A percentile compares a stretch with the other conserved stretches of the same genome.
These are phyloP conservation scores for Oegoconia quadripuncta DNA, from an alignment of 2,888 invertebrate species.

Conservation along the genomic window DNA sequence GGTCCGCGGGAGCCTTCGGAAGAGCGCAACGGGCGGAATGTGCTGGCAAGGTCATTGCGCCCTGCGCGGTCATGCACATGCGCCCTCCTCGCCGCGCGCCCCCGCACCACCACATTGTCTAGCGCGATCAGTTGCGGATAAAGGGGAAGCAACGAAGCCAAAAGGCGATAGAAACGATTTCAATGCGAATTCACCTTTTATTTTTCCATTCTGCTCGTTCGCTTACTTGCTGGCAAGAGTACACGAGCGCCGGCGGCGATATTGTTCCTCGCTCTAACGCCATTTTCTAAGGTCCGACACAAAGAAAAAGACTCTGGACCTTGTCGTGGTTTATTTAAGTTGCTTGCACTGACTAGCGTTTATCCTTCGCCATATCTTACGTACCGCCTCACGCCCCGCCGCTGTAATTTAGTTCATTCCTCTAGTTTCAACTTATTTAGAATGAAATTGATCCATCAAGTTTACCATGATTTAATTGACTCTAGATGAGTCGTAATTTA, in stretches of 20 bases:
- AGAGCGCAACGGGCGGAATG: slow-evolving; percentile 64
- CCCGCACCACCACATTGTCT: slow-evolving; percentile 65
- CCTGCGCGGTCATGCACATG: slow-evolving; percentile 77
- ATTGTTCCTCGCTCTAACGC: slow-evolving; percentile 60
- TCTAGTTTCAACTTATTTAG: slow-evolving; percentile 24
- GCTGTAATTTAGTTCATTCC: slow-evolving; percentile 15
- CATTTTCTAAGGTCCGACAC: slow-evolving; percentile 53
- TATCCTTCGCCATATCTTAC: slow-evolving; percentile 45
- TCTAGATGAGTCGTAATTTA: slow-evolving; percentile 7
- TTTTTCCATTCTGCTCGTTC: slow-evolving; percentile 46
- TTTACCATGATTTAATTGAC: slow-evolving; percentile 11
- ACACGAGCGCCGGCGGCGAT: slow-evolving; percentile 62
- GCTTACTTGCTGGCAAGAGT: slow-evolving; percentile 26
- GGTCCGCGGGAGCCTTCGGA: slow-evolving; percentile 51
- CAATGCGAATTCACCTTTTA: slow-evolving; percentile 65
- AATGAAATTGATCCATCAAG: slow-evolving; percentile 25
- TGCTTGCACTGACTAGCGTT: slow-evolving; percentile 48
- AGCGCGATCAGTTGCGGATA: slow-evolving; percentile 72
- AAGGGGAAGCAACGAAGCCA: slow-evolving; percentile 62
- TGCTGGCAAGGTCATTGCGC: slow-evolving; percentile 78
- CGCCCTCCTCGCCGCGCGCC: slow-evolving; percentile 39
- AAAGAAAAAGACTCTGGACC: slow-evolving; percentile 50
- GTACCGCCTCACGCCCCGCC: slow-evolving; percentile 19
- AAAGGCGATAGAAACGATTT: slow-evolving; percentile 66
- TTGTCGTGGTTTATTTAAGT: slow-evolving; percentile 59